phyloP scores from a whole-genome alignment of 2,113 vertebrate genomes.

The Arothron firmamentum region DNA sequence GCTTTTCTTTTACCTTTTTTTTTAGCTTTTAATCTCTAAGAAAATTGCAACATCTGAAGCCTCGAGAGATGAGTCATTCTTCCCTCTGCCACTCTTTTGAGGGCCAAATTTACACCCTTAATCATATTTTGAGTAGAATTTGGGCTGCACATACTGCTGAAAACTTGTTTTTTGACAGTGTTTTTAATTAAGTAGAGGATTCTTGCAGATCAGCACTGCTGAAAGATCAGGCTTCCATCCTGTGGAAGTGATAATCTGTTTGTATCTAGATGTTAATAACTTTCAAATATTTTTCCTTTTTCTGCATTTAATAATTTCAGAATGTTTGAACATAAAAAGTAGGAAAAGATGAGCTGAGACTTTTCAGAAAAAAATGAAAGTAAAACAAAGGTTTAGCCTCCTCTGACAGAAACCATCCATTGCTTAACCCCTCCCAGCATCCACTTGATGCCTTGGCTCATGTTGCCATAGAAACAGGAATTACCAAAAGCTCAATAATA shows the following conservation, averaged over 20 bases:
- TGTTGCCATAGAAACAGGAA: conserved; percentile 76
- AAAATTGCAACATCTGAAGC: conserved; percentile 17
- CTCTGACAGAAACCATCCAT: conserved; percentile 22
- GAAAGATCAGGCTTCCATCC: background rate
- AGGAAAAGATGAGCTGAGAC: too few species aligned
- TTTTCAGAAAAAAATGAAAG: too few species aligned
- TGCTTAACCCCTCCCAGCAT: background rate
- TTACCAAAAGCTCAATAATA: conserved; percentile 69
- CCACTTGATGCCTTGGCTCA: conserved; percentile 52
- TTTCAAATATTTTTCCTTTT: too few species aligned
- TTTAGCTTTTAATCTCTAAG: background rate
- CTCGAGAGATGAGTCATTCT: conserved; percentile 6
- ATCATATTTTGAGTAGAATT: conserved; percentile 36
- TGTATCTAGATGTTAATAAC: background rate
- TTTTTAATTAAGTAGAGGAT: conserved; percentile 24
- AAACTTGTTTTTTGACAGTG: conserved; percentile 23
- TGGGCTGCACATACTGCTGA: conserved; percentile 11
- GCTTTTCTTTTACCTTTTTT: background rate
- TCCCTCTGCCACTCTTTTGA: conserved; percentile 29
- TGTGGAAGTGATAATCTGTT: background rate
- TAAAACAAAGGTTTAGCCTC: conserved; percentile 30
- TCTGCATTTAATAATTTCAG: too few species aligned
- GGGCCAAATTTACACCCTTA: conserved; percentile 19
- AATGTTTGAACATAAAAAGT: too few species aligned
- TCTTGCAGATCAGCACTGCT: background rate